Evolutionary conservation across 2,797 vertebrate genomes (phyloP).

Genomic region (Tapera naevia): DNA sequence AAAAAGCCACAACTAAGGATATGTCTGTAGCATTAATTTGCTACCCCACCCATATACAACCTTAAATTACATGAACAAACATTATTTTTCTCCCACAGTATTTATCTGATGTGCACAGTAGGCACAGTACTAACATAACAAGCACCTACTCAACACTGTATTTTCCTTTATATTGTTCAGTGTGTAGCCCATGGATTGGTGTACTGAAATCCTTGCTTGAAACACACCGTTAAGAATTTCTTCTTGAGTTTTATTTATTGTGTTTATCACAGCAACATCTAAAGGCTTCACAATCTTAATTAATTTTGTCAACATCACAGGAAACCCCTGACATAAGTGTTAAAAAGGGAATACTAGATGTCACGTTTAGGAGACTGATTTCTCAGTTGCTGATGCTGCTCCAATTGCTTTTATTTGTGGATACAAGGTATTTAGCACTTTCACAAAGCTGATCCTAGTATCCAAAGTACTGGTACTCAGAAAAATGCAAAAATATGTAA

Average conservation of each 20-base stretch:
- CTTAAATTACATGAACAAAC: not conserved
- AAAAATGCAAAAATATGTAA: conserved; percentile 9
- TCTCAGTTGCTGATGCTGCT: not conserved
- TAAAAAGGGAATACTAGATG: not conserved
- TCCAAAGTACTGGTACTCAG: not conserved
- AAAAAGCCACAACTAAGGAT: not conserved
- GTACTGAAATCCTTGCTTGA: not conserved
- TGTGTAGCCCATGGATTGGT: not conserved
- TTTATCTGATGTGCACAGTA: not conserved
- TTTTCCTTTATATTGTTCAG: not conserved
- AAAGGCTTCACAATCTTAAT: not conserved
- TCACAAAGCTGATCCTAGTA: not conserved
- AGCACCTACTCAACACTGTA: not conserved
- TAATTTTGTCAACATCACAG: not conserved
- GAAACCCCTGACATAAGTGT: not conserved
- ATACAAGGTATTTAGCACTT: not conserved
- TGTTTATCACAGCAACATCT: not conserved
- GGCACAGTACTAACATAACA: not conserved
- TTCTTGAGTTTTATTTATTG: not conserved
- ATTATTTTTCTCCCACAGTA: not conserved
- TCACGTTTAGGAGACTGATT: not conserved
- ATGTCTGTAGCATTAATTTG: not conserved
- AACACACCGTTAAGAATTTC: not conserved
- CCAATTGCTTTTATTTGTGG: not conserved
- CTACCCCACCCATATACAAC: not conserved